These are phyloP conservation scores for Sinocyclocheilus anophthalmus DNA, from an alignment of 2,113 vertebrate species.

Conservation along the genomic window DNA sequence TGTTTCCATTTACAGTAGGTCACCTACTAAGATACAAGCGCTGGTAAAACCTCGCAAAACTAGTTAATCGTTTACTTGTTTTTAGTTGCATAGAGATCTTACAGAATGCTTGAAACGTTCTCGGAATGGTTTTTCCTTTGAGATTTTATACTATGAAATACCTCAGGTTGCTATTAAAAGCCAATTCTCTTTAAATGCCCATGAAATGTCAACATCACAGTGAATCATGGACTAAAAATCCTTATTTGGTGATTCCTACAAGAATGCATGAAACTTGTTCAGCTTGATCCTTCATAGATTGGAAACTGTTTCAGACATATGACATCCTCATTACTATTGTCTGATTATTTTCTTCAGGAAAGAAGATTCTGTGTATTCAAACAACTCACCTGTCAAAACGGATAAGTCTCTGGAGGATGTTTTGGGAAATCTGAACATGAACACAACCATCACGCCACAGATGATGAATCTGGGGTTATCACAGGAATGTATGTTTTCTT, in stretches of 20 bases:
- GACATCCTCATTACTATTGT: neutral
- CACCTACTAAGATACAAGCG: neutral
- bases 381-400: slow-evolving; percentile 74
- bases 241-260: neutral
- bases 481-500: slow-evolving; percentile 76
- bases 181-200: neutral
- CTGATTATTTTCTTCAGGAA: slow-evolving; percentile 70
- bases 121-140: neutral
- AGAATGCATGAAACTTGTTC: neutral
- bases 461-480: slow-evolving; percentile 83
- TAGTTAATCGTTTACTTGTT: slow-evolving; percentile 4
- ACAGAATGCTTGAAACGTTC: neutral
- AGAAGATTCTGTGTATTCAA: slow-evolving; percentile 71
- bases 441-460: slow-evolving; percentile 76
- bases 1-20: neutral
- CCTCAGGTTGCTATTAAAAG: neutral
- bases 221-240: neutral
- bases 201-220: neutral
- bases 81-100: neutral
- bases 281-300: neutral
- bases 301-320: slow-evolving; percentile 11
- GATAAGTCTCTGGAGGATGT: slow-evolving; percentile 86
- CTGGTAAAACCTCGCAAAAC: neutral
- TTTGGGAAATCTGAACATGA: slow-evolving; percentile 87
- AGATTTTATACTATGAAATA: neutral